Base-by-base conservation (phyloP, 2,888 invertebrate species). In the Ornithoptera alexandrae region DNA sequence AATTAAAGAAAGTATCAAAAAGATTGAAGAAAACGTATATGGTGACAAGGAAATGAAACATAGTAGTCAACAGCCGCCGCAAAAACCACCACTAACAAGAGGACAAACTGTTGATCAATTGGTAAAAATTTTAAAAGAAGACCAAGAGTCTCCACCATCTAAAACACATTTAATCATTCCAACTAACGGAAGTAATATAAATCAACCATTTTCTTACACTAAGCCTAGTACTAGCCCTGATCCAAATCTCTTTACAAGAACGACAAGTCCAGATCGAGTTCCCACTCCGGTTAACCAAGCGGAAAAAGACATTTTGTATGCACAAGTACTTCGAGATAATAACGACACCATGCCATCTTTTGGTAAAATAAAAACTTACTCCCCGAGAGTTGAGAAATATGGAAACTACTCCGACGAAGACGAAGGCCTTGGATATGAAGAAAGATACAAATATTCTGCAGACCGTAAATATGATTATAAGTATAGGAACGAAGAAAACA, bases 141-240 rank as follows among this genome's bases (percentile, higher is more conserved):
- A 96, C 76, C 94, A 94, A 75, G 92, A 94, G 65, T 94, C 95
- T 15, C 94, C 95, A 1, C 94, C 95, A 62, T 94, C 95, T 1
- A 95, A 94, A 78, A 86, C 94, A 50, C 94, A 94, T 79, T 89
- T 95, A 83, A 93, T 95, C 68, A 90, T 94, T 22, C 94, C 95
- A 39, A 88, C 94, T 65, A 94, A 94, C 74, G 94, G 95, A 60
- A 94, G 94, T 74, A 96, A 96, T 80, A 94, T 94, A 75, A 96
- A 96, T 80, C 95, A 96, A 80, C 97, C 96, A 46, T 97, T 97
- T 86, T 97, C 97, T 0, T 97, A 97, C 78, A 96, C 95, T 5
- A 93, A 94, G 76, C 94, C 94, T 10, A 94, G 94, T 78, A 92
- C 93, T 4, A 92, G 89, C 78, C 93, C 93, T 22, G 92, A 93